Evolutionary conservation across 2,888 invertebrate genomes (phyloP).

Genomic region (Coremacera marginata): DNA sequence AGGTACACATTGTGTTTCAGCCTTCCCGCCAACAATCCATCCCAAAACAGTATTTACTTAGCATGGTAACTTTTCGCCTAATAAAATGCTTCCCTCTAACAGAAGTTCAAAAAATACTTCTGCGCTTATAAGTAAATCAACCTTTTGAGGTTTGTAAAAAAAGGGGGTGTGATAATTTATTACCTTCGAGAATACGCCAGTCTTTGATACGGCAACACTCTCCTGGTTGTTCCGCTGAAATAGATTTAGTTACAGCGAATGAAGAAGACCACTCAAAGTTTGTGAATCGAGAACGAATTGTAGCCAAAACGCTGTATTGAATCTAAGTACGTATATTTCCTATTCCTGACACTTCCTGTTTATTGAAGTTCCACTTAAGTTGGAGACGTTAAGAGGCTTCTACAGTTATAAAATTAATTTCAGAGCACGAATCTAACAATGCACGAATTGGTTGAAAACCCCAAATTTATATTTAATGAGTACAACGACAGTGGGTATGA

Average conservation of each 20-base stretch:
- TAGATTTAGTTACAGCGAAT: slow-evolving; percentile 40
- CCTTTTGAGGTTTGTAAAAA: no score
- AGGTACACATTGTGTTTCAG: no score
- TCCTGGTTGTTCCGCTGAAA: slow-evolving; percentile 34
- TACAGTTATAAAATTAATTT: slow-evolving; percentile 35
- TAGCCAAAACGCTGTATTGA: slow-evolving; percentile 24
- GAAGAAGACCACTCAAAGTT: slow-evolving; percentile 33
- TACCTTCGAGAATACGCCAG: no score
- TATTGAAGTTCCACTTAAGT: slow-evolving; percentile 16
- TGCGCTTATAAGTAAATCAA: no score
- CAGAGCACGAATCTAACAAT: slow-evolving; percentile 14
- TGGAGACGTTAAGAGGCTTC: slow-evolving; percentile 41
- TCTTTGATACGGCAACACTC: slow-evolving; percentile 32
- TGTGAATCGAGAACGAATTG: slow-evolving; percentile 38
- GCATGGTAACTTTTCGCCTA: no score
- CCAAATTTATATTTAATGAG: no score
- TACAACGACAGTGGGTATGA: no score
- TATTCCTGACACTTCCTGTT: slow-evolving; percentile 41
- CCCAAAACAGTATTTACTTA: no score
- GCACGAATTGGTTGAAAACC: background rate
- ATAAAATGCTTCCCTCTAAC: no score
- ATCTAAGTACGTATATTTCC: slow-evolving; percentile 33
- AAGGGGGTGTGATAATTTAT: no score
- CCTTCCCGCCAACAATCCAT: no score
- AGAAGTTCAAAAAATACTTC: no score